Base-by-base conservation (phyloP, 2,797 vertebrate genomes). In the Melanotaenia nigrans region DNA sequence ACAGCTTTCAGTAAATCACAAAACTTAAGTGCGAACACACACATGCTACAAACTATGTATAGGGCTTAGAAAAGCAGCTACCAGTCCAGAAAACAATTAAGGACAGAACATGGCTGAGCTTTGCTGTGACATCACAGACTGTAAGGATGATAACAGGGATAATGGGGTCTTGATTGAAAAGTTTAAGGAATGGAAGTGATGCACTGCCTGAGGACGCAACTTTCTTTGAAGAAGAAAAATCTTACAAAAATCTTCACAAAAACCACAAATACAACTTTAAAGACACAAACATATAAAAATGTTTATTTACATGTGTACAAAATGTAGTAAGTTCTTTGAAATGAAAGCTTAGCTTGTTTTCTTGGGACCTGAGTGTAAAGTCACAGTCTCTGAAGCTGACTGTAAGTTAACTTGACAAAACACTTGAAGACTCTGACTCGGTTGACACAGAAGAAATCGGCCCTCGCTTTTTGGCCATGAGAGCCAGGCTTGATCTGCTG, bases 381-480 rank as follows among this genome's bases (percentile, higher is more conserved):
- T 71, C 71, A 63, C 64, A 56, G 68, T 64, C 14, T 63, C 61
- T 38, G 24, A 69, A 4, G 28, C 13, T 20, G 22, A 63, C n/a
- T 20, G 24, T 14, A n/a, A 14, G 93, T 97, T 98, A 99, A 95
- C 97, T 98, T 55, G 96, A 97, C 67, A 99, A 94, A 86, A 96
- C 98, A 89, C 97, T 99, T 0, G 97, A 99, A 24, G 97, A 99
- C 76, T 99, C 98, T 0, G 97, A 99, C 81, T 99, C 98, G 1
- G 97, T 99, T 0, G 98, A 99, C 72, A 99, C 95, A 1, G 98
- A 99, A 58, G 97, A 97, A 83, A 97, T 96, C 68, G 93, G 95
- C 2, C 95, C 96, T 47, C 97, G 94, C 83, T 97, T 99, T 90
- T 96, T 96, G 70, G 95, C 95, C 87, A 96, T 96, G 33, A 99